Evolutionary conservation across 2,888 invertebrate genomes (phyloP).

Genomic region (Formica aserva): DNA sequence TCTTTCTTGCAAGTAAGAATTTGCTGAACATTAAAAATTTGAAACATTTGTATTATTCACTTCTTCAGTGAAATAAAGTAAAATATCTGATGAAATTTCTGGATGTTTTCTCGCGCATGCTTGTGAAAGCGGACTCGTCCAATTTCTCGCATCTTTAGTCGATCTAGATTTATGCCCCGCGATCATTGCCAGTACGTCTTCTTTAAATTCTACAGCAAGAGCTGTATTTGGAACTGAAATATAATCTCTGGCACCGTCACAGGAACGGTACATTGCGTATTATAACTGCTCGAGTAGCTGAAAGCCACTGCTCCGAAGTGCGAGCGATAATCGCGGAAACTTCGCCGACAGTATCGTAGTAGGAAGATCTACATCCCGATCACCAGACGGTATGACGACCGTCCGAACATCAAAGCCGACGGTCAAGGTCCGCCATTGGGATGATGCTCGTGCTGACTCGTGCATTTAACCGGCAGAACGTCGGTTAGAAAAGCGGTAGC

Average conservation of each 20-base stretch:
- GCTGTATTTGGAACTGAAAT: constrained; percentile 1
- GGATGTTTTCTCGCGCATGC: background rate
- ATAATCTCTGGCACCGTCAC: background rate
- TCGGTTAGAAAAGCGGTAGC: constrained; percentile 52
- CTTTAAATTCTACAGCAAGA: background rate
- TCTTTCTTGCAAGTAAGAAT: background rate
- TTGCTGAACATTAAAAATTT: background rate
- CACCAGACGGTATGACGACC: constrained; percentile 52
- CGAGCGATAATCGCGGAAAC: constrained; percentile 33
- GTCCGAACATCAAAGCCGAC: constrained; percentile 50
- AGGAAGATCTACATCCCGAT: constrained; percentile 20
- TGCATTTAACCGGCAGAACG: constrained; percentile 24
- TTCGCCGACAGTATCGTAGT: constrained; percentile 11
- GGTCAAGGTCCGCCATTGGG: constrained; percentile 59
- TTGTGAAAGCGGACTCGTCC: background rate
- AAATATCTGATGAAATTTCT: background rate
- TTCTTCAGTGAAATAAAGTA: background rate
- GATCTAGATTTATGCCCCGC: background rate
- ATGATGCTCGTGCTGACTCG: constrained; percentile 44
- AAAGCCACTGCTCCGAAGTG: background rate
- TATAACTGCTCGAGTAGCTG: background rate
- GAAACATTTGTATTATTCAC: background rate
- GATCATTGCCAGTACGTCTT: background rate
- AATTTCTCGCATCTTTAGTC: background rate
- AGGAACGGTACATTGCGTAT: background rate